phyloP scores from a whole-genome alignment of 2,888 invertebrate genomes.

The Ernsta delagoae region DNA sequence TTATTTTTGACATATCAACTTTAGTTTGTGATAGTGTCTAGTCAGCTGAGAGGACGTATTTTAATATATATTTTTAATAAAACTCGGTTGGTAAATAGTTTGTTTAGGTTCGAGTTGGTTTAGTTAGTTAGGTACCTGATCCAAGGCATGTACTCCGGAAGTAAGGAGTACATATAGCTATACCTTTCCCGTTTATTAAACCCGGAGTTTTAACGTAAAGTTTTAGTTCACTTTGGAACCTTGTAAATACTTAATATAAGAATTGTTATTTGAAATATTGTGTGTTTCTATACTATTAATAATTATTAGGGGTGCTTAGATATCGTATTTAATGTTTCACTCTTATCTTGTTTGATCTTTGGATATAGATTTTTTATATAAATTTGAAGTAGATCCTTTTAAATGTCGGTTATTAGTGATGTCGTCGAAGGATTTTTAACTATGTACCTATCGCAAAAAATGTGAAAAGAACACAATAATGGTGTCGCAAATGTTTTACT shows the following conservation, averaged over 20 bases:
- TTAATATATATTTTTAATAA: conserved; percentile 28
- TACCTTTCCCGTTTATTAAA: conserved; percentile 2
- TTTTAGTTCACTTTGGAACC: conserved; percentile 52
- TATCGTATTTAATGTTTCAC: conserved; percentile 53
- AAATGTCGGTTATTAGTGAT: conserved; percentile 46
- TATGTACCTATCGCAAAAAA: not conserved
- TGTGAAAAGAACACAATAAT: not conserved
- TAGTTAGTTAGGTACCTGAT: conserved; percentile 30
- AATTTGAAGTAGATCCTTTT: conserved; percentile 54
- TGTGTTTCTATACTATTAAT: conserved; percentile 49
- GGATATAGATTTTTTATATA: conserved; percentile 56
- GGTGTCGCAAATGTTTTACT: not conserved
- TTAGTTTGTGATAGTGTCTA: conserved; percentile 36
- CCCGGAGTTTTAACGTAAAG: conserved; percentile 26
- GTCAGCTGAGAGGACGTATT: conserved; percentile 36
- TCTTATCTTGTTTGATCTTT: conserved; percentile 61
- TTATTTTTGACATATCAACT: conserved; percentile 37
- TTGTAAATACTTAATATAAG: conserved; percentile 65
- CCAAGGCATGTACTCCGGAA: conserved; percentile 31
- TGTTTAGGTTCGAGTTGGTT: conserved; percentile 32
- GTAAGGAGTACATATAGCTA: conserved; percentile 28
- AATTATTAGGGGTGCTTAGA: conserved; percentile 50
- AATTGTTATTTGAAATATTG: conserved; percentile 64
- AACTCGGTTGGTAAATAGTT: conserved; percentile 34
- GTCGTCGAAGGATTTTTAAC: not conserved